Evolutionary conservation across 2,797 vertebrate genomes (phyloP), one percentile per base, ranked within the genome.

Genomic region (Gymnodraco acuticeps): DNA sequence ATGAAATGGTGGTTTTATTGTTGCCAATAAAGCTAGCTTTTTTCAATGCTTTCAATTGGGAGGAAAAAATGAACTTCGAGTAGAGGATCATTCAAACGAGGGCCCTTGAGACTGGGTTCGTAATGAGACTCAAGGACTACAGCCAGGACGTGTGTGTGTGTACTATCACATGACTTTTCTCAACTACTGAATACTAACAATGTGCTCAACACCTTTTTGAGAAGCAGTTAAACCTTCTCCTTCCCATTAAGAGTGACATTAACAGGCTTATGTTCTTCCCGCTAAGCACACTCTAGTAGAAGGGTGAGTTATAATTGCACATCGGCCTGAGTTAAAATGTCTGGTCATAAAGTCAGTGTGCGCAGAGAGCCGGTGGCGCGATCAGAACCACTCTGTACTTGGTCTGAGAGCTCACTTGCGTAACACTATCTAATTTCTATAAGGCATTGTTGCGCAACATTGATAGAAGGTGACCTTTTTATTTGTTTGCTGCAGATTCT

Each of bases 381-480:
- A 67, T 78, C 70, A 20, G 41, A 83, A 48, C 10, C 70, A 23
- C 75, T 80, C 77, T 53, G 70, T 52, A 64, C 41, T 74, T 43
- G 69, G 75, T 73, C 82, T 54, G 70, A 79, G 70, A 77, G 82
- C 74, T 78, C 48, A 9, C 68, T 88, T 70, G 75, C 72, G 51
- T 81, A 81, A 88, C 68, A 0, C 23, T 1, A 20, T 61, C 80
- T 89, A 77, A 91, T 88, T 86, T 88, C 72, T 82, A 64, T 87
- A 72, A 85, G 16, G 60, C 42, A 58, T 47, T 19, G 51, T 66
- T 64, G 70, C 73, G 31, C 31, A 41, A 38, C 73, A 48, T 80
- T 83, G 78, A 78, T 68, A 68, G 48, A 86, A 78, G 75, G 73
- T 87, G 85, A 89, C 88, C 85, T 89, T 88, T 89, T 50, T 66